Conservation (phyloP, 1,140 invertebrate genomes). For the Linepithema humile region DNA sequence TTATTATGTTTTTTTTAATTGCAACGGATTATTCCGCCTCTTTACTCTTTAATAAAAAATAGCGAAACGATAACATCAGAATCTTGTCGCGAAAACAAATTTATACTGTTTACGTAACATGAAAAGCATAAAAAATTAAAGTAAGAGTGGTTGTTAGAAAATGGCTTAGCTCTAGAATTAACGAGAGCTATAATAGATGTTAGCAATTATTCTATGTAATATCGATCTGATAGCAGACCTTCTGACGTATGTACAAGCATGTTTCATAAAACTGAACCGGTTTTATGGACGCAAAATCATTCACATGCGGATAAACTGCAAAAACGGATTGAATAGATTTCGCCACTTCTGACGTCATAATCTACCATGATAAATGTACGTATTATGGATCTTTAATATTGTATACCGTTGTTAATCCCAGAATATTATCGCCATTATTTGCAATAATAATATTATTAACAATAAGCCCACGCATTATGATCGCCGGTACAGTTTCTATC, state of each 20-base stretch:
- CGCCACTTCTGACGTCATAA: slow-evolving; percentile 6
- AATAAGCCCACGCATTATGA: not conserved
- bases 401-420: not conserved
- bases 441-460: not conserved
- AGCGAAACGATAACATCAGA: not conserved
- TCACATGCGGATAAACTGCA: not conserved
- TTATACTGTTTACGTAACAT: not conserved
- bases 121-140: not conserved
- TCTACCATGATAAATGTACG: not conserved
- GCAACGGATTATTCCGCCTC: not conserved
- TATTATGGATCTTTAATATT: not conserved
- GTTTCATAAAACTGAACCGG: not conserved
- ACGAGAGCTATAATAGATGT: not conserved
- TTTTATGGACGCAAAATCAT: not conserved
- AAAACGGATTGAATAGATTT: not conserved
- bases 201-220: not conserved
- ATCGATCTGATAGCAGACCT: not conserved
- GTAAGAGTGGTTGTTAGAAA: not conserved
- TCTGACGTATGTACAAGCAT: not conserved
- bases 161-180: not conserved
- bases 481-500: slow-evolving; percentile 3
- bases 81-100: not conserved
- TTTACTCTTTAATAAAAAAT: not conserved
- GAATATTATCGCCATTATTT: not conserved
- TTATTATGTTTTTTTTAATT: not conserved